phyloP scores from a whole-genome alignment of 2,888 invertebrate genomes.

The Drosophila rellima region DNA sequence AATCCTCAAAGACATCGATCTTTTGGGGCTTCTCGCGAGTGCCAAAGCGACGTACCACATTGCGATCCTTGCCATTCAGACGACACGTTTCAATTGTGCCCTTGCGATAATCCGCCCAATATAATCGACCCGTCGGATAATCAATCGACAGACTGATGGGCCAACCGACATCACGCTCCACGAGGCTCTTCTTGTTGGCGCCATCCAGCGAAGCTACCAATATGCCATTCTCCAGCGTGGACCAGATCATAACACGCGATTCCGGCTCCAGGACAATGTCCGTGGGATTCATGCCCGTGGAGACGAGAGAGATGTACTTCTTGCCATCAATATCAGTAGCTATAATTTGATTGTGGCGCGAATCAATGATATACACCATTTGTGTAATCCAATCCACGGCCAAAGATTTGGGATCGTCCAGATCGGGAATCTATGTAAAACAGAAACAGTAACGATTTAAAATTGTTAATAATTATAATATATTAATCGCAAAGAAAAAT shows the following conservation, averaged over 20 bases:
- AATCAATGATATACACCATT: constrained; percentile 90
- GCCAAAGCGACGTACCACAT: constrained; percentile 87
- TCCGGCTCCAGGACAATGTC: constrained; percentile 90
- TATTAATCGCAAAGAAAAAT: too few species aligned
- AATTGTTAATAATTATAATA: too few species aligned
- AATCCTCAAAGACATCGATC: constrained; percentile 91
- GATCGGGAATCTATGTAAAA: constrained; percentile 86
- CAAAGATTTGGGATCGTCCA: constrained; percentile 90
- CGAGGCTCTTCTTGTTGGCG: constrained; percentile 87
- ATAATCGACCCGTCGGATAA: constrained; percentile 90
- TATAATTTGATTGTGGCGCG: constrained; percentile 84
- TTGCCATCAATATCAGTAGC: constrained; percentile 85
- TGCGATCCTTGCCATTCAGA: constrained; percentile 90
- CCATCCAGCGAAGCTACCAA: constrained; percentile 90
- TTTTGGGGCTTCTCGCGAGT: constrained; percentile 89
- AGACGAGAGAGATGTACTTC: constrained; percentile 83
- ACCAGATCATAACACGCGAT: constrained; percentile 90
- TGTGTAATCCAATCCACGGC: constrained; percentile 90
- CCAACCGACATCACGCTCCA: constrained; percentile 89
- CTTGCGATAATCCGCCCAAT: constrained; percentile 94
- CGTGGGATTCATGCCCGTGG: constrained; percentile 88
- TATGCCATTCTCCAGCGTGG: constrained; percentile 90
- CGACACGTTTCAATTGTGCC: constrained; percentile 90
- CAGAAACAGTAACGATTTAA: too few species aligned
- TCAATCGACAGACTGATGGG: constrained; percentile 92